Evolutionary conservation across 2,888 invertebrate species (phyloP), one percentile per base, ranked within the genome.

Genomic region (Gymnosoma rotundatum): DNA sequence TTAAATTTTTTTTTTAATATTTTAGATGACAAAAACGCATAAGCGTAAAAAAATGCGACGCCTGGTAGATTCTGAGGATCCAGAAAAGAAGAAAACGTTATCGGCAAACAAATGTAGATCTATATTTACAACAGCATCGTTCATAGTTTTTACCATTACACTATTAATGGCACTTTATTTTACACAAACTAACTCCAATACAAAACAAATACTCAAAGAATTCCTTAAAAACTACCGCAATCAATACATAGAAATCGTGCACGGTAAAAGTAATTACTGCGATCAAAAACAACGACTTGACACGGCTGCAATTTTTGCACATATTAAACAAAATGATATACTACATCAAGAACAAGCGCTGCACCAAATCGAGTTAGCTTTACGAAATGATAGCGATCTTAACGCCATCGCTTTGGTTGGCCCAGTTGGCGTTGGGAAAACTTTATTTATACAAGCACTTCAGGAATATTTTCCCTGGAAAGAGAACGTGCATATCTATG

Each of bases 391-490:
- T 5, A 88, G 86, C 42, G 76, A 78, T 14, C 86, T 87, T 25
- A 87, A 89, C 50, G 81, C 88, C 0, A 88, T 92, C 45, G 91
- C 88, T 0, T 9, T 92, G 20, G 88, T 89, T 2, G 92, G 92
- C 0, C 83, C 89, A 16, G 87, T 89, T 0, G 91, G 91, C 8
- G 87, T 92, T 1, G 92, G 92, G 2, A 92, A 92, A 84, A 90
- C 88, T 12, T 81, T 89, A 18, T 89, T 90, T 3, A 83, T 88
- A 2, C 88, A 87, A 10, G 72, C 89, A 14, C 69, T 92, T 6
- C 74, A 78, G 4, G 73, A 89, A 1, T 38, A 87, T 32, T 92
- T 89, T 85, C 91, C 90, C 0, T 92, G 92, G 92, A 66, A 78
- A 0, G 90, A 91, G 42, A 92, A 92, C 81, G 87, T 89, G 0